phyloP scores from a whole-genome alignment of 2,888 invertebrate genomes.

The Drosophila gaucha region DNA sequence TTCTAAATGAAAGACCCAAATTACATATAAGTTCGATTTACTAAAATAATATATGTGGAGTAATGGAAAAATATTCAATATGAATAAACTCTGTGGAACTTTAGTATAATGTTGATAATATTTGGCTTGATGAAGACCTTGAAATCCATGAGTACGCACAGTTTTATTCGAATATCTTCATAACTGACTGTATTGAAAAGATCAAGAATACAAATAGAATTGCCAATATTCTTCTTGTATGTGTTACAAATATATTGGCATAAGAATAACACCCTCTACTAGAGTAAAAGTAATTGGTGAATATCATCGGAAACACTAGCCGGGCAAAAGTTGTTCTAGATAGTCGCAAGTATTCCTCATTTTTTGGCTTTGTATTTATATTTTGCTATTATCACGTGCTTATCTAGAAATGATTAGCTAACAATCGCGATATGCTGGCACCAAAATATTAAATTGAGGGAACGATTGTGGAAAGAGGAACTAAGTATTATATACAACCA shows the following conservation, averaged over 20 bases:
- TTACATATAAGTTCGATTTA: too few relatives aligned
- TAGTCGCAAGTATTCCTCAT: slow-evolving; percentile 29
- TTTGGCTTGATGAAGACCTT: too few relatives aligned
- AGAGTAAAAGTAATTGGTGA: slow-evolving; percentile 1
- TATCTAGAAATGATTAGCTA: slow-evolving; percentile 55
- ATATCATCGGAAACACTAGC: slow-evolving; percentile 12
- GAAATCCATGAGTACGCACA: too few relatives aligned
- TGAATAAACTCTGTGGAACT: too few relatives aligned
- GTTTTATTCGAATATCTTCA: too few relatives aligned
- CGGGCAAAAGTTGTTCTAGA: slow-evolving; percentile 20
- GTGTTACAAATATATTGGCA: not conserved
- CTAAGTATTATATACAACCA: not conserved
- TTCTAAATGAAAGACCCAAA: too few relatives aligned
- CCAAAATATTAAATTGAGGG: slow-evolving; percentile 7
- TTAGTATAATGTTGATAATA: too few relatives aligned
- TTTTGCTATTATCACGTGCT: slow-evolving; percentile 59
- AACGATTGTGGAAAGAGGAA: slow-evolving; percentile 25
- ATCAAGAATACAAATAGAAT: too few relatives aligned
- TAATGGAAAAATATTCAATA: too few relatives aligned
- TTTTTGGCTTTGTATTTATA: slow-evolving; percentile 27
- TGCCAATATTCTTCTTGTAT: too few relatives aligned
- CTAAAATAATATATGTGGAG: too few relatives aligned
- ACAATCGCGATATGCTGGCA: slow-evolving; percentile 19
- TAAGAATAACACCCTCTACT: not conserved
- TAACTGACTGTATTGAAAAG: too few relatives aligned